These are phyloP conservation scores for Holacanthus passer DNA, from an alignment of 2,113 vertebrate genomes.

Conservation along the genomic window DNA sequence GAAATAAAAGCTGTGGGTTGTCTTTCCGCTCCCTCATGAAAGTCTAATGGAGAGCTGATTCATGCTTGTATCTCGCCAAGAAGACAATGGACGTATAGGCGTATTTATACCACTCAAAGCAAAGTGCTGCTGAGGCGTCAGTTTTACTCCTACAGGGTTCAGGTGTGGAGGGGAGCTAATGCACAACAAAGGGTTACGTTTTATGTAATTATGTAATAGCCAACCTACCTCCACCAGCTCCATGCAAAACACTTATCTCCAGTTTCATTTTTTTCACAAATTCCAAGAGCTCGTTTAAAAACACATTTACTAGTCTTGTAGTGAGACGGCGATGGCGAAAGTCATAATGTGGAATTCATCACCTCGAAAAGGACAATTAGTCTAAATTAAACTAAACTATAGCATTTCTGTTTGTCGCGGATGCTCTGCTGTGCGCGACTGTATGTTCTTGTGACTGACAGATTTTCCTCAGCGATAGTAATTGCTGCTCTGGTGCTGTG, in stretches of 20 bases:
- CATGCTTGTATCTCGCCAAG: constrained; percentile 64
- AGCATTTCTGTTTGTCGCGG: neutral
- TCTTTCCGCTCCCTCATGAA: constrained; percentile 75
- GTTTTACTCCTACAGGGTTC: constrained; percentile 77
- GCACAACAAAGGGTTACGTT: constrained; percentile 64
- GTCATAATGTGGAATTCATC: neutral
- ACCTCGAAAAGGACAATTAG: neutral
- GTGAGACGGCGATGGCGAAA: neutral
- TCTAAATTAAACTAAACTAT: neutral
- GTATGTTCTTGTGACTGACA: constrained; percentile 19
- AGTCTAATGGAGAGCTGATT: constrained; percentile 78
- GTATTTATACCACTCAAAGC: constrained; percentile 73
- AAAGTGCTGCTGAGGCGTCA: constrained; percentile 75
- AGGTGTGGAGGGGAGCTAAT: constrained; percentile 68
- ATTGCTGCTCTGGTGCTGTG: neutral
- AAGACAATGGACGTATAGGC: constrained; percentile 70
- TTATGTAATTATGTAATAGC: constrained; percentile 70
- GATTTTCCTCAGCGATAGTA: constrained; percentile 9
- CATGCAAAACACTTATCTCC: constrained; percentile 48
- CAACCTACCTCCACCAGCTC: constrained; percentile 50
- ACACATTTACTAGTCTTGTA: constrained; percentile 7
- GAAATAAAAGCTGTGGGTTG: constrained; percentile 74
- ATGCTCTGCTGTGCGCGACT: neutral
- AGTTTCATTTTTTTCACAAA: constrained; percentile 42
- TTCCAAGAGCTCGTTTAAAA: constrained; percentile 48